Percentiles rank a stretch among this genome's conserved stretches.
These are phyloP conservation scores for Formicarius rufipectus DNA, from an alignment of 2,113 vertebrate species.

Conservation along the genomic window DNA sequence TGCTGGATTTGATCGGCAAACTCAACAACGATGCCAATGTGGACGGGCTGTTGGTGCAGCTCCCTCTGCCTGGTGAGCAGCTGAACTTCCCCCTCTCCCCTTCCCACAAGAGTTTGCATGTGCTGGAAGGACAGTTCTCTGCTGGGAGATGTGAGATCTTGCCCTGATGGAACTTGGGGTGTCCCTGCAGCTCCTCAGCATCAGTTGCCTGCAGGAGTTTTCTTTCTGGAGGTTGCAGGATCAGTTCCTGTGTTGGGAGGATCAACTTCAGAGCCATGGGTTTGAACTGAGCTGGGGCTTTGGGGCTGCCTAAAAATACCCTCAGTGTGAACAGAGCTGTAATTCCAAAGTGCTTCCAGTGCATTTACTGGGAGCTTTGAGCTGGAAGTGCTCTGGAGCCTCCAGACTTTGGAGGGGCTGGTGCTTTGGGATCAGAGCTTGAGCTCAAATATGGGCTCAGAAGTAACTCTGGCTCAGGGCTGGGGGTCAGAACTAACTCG, in stretches of 20 bases:
- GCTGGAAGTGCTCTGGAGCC: not conserved
- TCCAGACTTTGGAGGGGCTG: not conserved
- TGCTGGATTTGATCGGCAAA: constrained; percentile 87
- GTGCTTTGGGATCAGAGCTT: not conserved
- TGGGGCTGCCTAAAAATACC: not conserved
- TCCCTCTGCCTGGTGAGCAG: constrained; percentile 90
- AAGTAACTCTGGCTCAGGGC: not conserved
- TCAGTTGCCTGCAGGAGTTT: not conserved
- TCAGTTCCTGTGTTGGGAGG: not conserved
- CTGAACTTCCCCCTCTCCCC: accelerated
- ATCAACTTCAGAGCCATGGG: not conserved
- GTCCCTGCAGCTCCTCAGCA: not conserved
- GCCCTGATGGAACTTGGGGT: not conserved
- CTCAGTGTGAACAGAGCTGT: accelerated
- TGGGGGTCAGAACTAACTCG: too few relatives aligned
- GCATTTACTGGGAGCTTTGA: not conserved
- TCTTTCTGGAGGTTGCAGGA: not conserved
- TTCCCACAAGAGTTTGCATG: accelerated
- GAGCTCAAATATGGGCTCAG: too few relatives aligned
- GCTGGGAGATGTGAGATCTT: not conserved
- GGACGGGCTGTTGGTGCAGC: constrained; percentile 91
- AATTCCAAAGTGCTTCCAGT: not conserved
- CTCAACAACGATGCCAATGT: constrained; percentile 88
- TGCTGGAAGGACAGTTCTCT: not conserved
- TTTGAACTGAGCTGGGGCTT: not conserved